These are phyloP conservation scores for Pagetopsis macropterus DNA, from an alignment of 2,797 vertebrate genomes.

Conservation along the genomic window DNA sequence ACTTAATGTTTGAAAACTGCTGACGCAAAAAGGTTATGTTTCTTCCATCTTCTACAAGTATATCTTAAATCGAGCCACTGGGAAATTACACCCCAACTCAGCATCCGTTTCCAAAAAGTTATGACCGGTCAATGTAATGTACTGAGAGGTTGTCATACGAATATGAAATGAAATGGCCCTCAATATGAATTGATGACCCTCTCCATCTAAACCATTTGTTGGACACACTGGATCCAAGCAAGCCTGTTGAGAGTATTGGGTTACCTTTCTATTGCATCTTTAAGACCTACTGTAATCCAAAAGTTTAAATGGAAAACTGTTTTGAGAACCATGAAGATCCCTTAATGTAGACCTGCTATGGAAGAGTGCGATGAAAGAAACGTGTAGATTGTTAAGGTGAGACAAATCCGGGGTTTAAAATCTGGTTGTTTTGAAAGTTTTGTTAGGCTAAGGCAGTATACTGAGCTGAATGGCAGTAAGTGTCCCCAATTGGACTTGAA, in stretches of 20 bases:
- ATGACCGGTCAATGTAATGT: slow-evolving; percentile 68
- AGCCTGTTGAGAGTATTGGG: slow-evolving; percentile 72
- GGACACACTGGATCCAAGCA: slow-evolving; percentile 56
- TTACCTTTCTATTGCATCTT: slow-evolving; percentile 73
- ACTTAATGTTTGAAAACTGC: slow-evolving; percentile 43
- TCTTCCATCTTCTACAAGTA: slow-evolving; percentile 42
- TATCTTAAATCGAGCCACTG: slow-evolving; percentile 72
- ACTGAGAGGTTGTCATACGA: slow-evolving; percentile 71
- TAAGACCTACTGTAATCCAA: slow-evolving; percentile 35
- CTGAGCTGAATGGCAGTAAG: slow-evolving; percentile 19
- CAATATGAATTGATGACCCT: slow-evolving; percentile 79
- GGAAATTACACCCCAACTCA: slow-evolving; percentile 67
- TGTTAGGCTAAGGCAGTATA: neutral
- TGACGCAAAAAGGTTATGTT: slow-evolving; percentile 41
- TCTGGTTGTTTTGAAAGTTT: neutral
- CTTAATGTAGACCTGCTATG: slow-evolving; percentile 64
- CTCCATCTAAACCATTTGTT: slow-evolving; percentile 55
- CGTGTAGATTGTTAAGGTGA: slow-evolving; percentile 11
- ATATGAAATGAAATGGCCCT: slow-evolving; percentile 74
- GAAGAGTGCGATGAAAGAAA: slow-evolving; percentile 47
- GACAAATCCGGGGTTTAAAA: neutral
- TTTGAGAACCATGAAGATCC: slow-evolving; percentile 47
- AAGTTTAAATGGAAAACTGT: slow-evolving; percentile 68
- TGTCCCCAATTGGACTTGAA: slow-evolving; percentile 19
- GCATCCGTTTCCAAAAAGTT: slow-evolving; percentile 63